Evolutionary conservation across 2,888 invertebrate species (phyloP).

Genomic region (Drosophila barbarae): DNA sequence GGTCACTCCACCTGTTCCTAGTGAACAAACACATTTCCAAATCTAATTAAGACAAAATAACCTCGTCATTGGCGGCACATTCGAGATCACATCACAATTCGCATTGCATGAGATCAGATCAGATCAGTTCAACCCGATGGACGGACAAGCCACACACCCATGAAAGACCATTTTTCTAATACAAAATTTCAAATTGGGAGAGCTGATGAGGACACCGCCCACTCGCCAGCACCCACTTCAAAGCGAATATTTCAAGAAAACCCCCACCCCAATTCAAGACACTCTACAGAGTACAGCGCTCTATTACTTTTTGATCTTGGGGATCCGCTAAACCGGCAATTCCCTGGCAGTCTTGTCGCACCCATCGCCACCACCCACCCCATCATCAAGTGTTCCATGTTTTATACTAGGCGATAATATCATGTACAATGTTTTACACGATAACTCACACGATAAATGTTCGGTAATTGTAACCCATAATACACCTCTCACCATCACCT

Average conservation of each 20-base stretch:
- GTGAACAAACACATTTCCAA: slow-evolving; percentile 2
- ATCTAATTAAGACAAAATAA: slow-evolving; percentile 1
- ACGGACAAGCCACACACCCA: slow-evolving; percentile 3
- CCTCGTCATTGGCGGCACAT: slow-evolving; percentile 23
- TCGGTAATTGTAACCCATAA: slow-evolving; percentile 32
- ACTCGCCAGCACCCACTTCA: background rate
- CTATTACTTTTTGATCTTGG: slow-evolving; percentile 8
- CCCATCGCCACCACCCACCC: slow-evolving; percentile 6
- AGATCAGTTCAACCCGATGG: slow-evolving; percentile 50
- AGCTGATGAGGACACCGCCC: slow-evolving; percentile 3
- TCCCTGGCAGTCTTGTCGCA: slow-evolving; percentile 1
- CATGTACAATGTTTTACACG: slow-evolving; percentile 71
- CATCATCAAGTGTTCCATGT: slow-evolving; percentile 30
- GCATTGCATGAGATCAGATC: slow-evolving; percentile 13
- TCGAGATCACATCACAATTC: slow-evolving; percentile 5
- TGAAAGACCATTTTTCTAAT: background rate
- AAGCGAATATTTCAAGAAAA: slow-evolving; percentile 2
- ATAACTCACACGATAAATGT: slow-evolving; percentile 34
- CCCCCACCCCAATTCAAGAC: background rate
- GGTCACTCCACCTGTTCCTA: slow-evolving; percentile 2
- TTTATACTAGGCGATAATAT: slow-evolving; percentile 61
- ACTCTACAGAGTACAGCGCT: slow-evolving; percentile 39
- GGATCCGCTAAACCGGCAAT: background rate
- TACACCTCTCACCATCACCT: slow-evolving; percentile 1
- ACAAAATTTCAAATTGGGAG: slow-evolving; percentile 29